A percentile compares a stretch with the other conserved stretches of the same genome.
Evolutionary conservation across 2,888 invertebrate genomes (phyloP).

Genomic region (Trichopoda pennipes): DNA sequence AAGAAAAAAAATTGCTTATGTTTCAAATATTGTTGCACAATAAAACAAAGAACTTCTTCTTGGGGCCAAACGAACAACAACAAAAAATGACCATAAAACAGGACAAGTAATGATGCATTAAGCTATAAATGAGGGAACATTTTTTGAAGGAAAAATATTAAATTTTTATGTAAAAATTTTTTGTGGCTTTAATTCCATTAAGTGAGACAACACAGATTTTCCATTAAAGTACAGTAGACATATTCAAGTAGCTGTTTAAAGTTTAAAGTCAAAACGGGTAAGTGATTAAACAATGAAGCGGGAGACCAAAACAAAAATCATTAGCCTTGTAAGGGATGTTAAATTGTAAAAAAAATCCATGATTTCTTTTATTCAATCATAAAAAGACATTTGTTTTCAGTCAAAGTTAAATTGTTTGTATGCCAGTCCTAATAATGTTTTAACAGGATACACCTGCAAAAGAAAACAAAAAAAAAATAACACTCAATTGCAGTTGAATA

Average conservation of each 20-base stretch:
- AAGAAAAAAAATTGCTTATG: slow-evolving; percentile 1
- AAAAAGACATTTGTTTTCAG: slow-evolving; percentile 35
- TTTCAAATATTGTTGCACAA: slow-evolving; percentile 21
- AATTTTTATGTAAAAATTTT: not conserved
- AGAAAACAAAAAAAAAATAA: slow-evolving; percentile 1
- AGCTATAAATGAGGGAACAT: not conserved
- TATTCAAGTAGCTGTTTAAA: slow-evolving; percentile 61
- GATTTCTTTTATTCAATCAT: slow-evolving; percentile 6
- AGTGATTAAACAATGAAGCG: not conserved
- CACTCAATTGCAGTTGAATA: slow-evolving; percentile 49
- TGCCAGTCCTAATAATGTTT: slow-evolving; percentile 49
- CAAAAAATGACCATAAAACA: slow-evolving; percentile 2
- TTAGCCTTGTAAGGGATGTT: slow-evolving; percentile 37
- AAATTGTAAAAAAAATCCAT: slow-evolving; percentile 9
- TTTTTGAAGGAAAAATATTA: not conserved
- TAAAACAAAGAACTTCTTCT: slow-evolving; percentile 14
- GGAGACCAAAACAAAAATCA: slow-evolving; percentile 18
- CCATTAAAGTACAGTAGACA: slow-evolving; percentile 64
- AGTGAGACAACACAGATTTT: slow-evolving; percentile 50
- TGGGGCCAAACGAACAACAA: not conserved
- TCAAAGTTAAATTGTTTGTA: slow-evolving; percentile 58
- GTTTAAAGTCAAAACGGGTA: slow-evolving; percentile 24
- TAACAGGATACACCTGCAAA: slow-evolving; percentile 63
- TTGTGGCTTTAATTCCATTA: not conserved
- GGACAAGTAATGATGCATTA: slow-evolving; percentile 11